Conservation (phyloP, 2,888 invertebrate species). For the Marasmarcha lunaedactyla region DNA sequence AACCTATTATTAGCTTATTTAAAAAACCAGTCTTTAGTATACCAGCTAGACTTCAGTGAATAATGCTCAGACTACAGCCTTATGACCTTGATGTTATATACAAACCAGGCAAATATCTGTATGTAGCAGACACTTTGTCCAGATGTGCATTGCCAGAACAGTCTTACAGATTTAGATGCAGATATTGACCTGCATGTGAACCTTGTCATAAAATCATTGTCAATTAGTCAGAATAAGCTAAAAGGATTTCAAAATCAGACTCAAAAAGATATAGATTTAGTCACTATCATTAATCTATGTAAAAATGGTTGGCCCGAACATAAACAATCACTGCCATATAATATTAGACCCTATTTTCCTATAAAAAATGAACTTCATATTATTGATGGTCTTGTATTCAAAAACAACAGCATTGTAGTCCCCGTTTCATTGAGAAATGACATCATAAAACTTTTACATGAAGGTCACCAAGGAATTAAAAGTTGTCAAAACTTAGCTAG, state of each 20-base stretch:
- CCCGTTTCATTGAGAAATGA: slow-evolving; percentile 5
- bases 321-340: slow-evolving; percentile 6
- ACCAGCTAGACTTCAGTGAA: too few species aligned
- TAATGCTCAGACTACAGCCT: slow-evolving; percentile 6
- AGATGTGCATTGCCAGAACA: slow-evolving; percentile 3
- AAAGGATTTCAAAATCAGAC: slow-evolving; percentile 2
- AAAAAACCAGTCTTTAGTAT: too few species aligned
- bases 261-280: neutral
- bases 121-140: slow-evolving; percentile 9
- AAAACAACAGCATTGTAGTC: slow-evolving; percentile 8
- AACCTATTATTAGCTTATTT: too few species aligned
- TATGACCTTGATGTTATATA: slow-evolving; percentile 7
- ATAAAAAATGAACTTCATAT: slow-evolving; percentile 9
- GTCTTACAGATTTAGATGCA: slow-evolving; percentile 5
- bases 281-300: slow-evolving; percentile 7
- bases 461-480: slow-evolving; percentile 11
- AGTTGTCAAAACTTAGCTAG: slow-evolving; percentile 7
- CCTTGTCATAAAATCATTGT: neutral
- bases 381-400: slow-evolving; percentile 9
- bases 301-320: slow-evolving; percentile 12
- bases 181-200: slow-evolving; percentile 3
- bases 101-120: slow-evolving; percentile 8
- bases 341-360: slow-evolving; percentile 7
- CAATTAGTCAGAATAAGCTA: slow-evolving; percentile 4
- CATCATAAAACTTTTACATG: slow-evolving; percentile 4